Evolutionary conservation across 2,888 invertebrate species (phyloP), one percentile per base, ranked within the genome.

Genomic region (Autographa pulchrina): DNA sequence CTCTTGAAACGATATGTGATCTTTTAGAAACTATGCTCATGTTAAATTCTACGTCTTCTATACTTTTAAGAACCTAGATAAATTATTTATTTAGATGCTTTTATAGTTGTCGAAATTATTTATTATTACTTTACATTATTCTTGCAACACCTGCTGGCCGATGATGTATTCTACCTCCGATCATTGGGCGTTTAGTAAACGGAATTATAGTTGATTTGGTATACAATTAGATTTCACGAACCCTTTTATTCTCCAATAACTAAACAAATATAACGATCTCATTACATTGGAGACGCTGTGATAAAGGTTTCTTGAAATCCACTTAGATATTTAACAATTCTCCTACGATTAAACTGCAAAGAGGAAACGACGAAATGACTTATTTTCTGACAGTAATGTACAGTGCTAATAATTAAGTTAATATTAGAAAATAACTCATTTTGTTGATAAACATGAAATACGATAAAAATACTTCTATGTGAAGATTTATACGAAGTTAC

Each of bases 261-360:
- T 73, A 83, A 88, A 85, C 77, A 79, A 86, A 87, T 82, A 74
- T 76, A 84, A 88, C 90, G 92, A 92, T 92, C 92, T 92, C 92
- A 92, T 84, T 73, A 81, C 65, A 77, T 83, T 82, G 87, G 83
- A 84, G 86, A 56, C 14, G 69, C 80, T 85, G 78, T 72, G 82
- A 86, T 82, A 76, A 88, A 85, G 86, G 82, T 78, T 82, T 86
- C 84, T 80, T 84, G 83, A 76, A 85, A 83, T 84, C 76, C 74
- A 75, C 38, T 68, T 85, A 85, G 81, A 70, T 81, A 80, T 81
- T 83, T 81, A 79, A 81, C 80, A 74, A 80, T 80, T 82, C 64
- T 82, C 77, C 66, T 82, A 80, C 74, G 79, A 78, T 80, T 74
- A 70, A 64, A 56, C 38, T 70, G 72, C 68, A 76, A 75, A 76